phyloP scores from a whole-genome alignment of 2,888 invertebrate species.

The Cylindroiulus punctatus region DNA sequence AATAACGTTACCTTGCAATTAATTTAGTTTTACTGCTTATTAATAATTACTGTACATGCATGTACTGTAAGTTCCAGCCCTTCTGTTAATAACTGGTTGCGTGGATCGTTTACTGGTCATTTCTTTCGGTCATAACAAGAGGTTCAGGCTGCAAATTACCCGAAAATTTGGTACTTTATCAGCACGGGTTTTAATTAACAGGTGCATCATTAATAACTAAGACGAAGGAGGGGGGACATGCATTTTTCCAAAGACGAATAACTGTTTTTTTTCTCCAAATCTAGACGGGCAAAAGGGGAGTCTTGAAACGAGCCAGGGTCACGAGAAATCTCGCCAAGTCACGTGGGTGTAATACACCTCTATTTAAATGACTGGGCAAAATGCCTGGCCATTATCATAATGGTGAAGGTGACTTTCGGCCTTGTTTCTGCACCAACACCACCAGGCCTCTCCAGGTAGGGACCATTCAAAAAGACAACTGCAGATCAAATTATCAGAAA shows the following conservation, averaged over 20 bases:
- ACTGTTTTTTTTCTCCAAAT: neutral
- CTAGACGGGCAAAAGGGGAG: neutral
- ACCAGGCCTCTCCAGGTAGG: neutral
- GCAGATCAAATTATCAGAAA: neutral
- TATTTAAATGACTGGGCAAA: slow-evolving; percentile 42
- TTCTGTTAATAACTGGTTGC: neutral
- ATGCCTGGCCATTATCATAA: slow-evolving; percentile 20
- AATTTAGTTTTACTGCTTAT: too few species aligned
- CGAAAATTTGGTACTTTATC: neutral
- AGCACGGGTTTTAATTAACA: slow-evolving; percentile 23
- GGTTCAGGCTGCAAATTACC: neutral
- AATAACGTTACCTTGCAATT: too few species aligned
- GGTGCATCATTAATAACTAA: slow-evolving; percentile 33
- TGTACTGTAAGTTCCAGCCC: too few species aligned
- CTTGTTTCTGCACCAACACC: neutral
- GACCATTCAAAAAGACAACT: neutral
- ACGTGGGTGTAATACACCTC: slow-evolving; percentile 42
- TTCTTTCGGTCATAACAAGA: neutral
- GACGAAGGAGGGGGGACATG: neutral
- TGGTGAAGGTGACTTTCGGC: slow-evolving; percentile 35
- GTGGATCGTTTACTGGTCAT: neutral
- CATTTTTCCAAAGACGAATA: slow-evolving; percentile 6
- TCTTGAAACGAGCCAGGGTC: slow-evolving; percentile 4
- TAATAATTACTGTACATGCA: too few species aligned
- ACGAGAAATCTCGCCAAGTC: slow-evolving; percentile 33